Conservation (phyloP, 2,888 invertebrate genomes). For the Mactromeris polynyma region DNA sequence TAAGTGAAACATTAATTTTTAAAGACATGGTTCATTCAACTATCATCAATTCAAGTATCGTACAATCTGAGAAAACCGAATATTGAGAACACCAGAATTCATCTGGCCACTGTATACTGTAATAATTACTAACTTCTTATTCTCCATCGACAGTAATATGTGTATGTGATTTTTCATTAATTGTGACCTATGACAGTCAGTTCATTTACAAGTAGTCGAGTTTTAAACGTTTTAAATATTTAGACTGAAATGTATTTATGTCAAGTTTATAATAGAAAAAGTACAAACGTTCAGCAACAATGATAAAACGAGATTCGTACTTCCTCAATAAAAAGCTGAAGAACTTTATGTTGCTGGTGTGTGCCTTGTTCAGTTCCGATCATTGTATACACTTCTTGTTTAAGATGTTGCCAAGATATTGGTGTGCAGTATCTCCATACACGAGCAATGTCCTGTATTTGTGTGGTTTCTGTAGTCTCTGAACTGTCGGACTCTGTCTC, state of each 20-base stretch:
- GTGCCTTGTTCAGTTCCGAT: not conserved
- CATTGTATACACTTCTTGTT: slow-evolving; percentile 20
- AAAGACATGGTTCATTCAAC: too few species aligned
- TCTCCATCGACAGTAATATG: too few species aligned
- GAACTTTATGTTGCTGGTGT: not conserved
- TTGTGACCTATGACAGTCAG: too few species aligned
- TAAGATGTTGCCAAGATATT: slow-evolving; percentile 46
- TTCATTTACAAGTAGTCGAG: not conserved
- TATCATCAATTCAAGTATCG: too few species aligned
- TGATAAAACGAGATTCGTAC: slow-evolving; percentile 25
- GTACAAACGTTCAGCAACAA: not conserved
- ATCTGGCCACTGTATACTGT: too few species aligned
- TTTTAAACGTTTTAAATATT: not conserved
- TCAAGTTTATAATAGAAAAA: not conserved
- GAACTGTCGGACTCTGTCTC: slow-evolving; percentile 53
- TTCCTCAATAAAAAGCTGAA: slow-evolving; percentile 59
- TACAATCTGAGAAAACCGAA: too few species aligned
- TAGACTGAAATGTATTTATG: not conserved
- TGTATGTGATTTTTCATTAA: too few species aligned
- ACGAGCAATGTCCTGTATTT: slow-evolving; percentile 59
- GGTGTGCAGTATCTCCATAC: slow-evolving; percentile 74
- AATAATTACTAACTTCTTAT: too few species aligned
- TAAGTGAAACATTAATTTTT: too few species aligned
- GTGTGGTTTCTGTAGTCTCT: slow-evolving; percentile 22
- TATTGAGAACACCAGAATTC: too few species aligned